These are phyloP conservation scores for Coendou prehensilis DNA, from an alignment of 2,797 vertebrate species.

Conservation along the genomic window DNA sequence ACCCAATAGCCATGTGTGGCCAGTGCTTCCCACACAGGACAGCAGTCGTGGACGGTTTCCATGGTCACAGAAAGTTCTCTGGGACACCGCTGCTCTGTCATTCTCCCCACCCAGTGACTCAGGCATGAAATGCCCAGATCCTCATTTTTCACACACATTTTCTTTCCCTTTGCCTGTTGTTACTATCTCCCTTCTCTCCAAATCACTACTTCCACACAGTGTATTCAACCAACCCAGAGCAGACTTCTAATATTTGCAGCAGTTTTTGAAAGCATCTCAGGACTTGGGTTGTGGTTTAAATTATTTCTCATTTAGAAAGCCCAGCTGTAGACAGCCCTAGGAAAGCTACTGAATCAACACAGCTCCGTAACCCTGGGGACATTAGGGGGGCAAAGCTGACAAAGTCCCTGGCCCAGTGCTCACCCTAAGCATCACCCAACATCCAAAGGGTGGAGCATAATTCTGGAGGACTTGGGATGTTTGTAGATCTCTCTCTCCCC, in stretches of 20 bases:
- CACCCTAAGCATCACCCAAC: no score
- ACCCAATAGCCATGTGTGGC: rapidly evolving
- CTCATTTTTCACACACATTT: background rate
- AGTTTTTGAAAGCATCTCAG: background rate
- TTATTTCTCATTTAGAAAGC: background rate
- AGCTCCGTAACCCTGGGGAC: background rate
- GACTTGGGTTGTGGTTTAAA: constrained; percentile 41
- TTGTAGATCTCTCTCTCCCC: background rate
- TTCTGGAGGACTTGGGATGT: rapidly evolving
- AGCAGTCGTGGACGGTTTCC: rapidly evolving
- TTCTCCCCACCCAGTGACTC: background rate
- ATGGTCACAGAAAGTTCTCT: rapidly evolving
- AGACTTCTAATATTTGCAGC: background rate
- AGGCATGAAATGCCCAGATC: rapidly evolving
- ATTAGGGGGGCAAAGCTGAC: background rate
- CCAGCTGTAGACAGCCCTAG: background rate
- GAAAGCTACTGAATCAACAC: background rate
- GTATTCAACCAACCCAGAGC: background rate
- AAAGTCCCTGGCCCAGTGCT: rapidly evolving
- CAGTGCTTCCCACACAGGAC: rapidly evolving
- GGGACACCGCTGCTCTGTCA: rapidly evolving
- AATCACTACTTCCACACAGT: background rate
- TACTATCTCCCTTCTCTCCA: background rate
- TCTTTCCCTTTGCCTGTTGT: background rate
- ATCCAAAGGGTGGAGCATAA: background rate